These are phyloP conservation scores for Karalla daura DNA, from an alignment of 2,797 vertebrate species.

Conservation along the genomic window DNA sequence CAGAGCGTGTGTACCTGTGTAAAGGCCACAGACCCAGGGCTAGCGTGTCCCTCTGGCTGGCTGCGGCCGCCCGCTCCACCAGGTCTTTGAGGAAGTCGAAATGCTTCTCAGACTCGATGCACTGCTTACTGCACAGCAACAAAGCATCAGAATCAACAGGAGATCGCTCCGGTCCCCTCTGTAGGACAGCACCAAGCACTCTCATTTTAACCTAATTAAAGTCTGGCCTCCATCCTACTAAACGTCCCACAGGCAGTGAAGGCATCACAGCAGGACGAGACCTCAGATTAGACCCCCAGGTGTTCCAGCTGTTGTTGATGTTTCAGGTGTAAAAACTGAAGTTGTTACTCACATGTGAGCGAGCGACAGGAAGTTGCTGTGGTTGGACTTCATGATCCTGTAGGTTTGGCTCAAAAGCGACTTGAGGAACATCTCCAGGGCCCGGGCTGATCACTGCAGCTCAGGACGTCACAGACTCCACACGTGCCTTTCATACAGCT, in stretches of 20 bases:
- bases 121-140: slow-evolving; percentile 77
- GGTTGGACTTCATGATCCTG: slow-evolving; percentile 78
- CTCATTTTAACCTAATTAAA: too few species aligned
- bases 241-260: not conserved
- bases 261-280: not conserved
- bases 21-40: slow-evolving; percentile 70
- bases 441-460: slow-evolving; percentile 73
- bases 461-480: slow-evolving; percentile 44
- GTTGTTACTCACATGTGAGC: slow-evolving; percentile 80
- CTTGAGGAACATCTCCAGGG: slow-evolving; percentile 83
- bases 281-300: too few species aligned
- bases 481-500: too few species aligned
- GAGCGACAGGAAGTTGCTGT: slow-evolving; percentile 75
- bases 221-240: too few species aligned
- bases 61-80: slow-evolving; percentile 56
- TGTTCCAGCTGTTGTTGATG: too few species aligned
- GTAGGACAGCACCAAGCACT: too few species aligned
- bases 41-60: slow-evolving; percentile 63
- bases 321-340: not conserved
- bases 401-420: slow-evolving; percentile 79
- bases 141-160: accelerated
- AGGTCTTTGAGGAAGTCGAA: slow-evolving; percentile 83
- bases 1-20: slow-evolving; percentile 79
- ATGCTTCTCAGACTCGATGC: slow-evolving; percentile 81
- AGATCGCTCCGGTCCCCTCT: too few species aligned